Evolutionary conservation across 2,113 vertebrate genomes (phyloP).

Genomic region (Sturnira hondurensis): DNA sequence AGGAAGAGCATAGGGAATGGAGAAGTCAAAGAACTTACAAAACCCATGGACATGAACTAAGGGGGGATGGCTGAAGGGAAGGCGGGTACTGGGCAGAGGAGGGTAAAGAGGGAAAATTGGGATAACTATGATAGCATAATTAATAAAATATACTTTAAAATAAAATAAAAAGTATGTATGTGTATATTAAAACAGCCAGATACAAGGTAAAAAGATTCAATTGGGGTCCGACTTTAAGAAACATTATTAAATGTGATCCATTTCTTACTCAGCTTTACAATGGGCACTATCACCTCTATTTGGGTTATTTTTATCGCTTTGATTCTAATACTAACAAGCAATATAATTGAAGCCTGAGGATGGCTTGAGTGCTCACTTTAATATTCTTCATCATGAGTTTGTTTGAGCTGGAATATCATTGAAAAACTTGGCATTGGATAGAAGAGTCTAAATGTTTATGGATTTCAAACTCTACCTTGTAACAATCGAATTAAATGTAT

Average conservation of each 20-base stretch:
- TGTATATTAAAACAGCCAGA: not conserved
- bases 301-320: not conserved
- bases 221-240: not conserved
- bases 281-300: not conserved
- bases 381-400: not conserved
- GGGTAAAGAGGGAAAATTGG: too few species aligned
- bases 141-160: too few species aligned
- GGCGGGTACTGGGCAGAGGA: too few species aligned
- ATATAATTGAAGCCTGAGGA: not conserved
- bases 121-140: too few species aligned
- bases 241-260: not conserved
- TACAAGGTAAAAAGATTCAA: not conserved
- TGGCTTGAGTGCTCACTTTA: not conserved
- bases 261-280: not conserved
- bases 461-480: conserved; percentile 2
- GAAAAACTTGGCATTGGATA: not conserved
- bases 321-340: not conserved
- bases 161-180: not conserved
- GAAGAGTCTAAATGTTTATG: conserved; percentile 30
- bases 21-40: too few species aligned
- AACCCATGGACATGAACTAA: too few species aligned
- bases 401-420: not conserved
- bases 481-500: conserved; percentile 1
- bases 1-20: too few species aligned
- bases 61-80: too few species aligned